Evolutionary conservation across 2,888 invertebrate species (phyloP), one percentile per base, ranked within the genome.

Genomic region (Tetragnatha montana): DNA sequence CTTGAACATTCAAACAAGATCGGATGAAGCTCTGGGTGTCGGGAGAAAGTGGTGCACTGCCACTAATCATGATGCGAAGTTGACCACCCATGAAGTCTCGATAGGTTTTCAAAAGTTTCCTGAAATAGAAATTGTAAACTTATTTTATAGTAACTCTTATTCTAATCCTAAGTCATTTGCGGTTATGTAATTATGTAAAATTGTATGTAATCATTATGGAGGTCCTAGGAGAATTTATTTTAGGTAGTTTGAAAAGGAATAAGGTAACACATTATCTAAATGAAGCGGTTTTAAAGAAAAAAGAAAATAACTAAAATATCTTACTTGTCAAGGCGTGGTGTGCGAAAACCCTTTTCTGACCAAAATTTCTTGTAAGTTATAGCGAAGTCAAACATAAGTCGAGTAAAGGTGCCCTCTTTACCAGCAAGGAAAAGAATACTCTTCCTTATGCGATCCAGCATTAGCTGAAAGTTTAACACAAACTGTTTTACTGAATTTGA

Each of bases 11-110:
- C 91, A 99, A 95, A 93, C 98, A 98, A 91, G 97, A 95, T 94
- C 97, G 96, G 92, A 98, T 96, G 94, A 98, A 98, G 93, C 96
- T 95, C 94, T 99, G 99, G 14, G 99, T 99, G 93, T 99, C 98
- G 0, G 97, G 96, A 8, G 98, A 97, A 35, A 99, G 95, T 0
- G 99, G 99, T 35, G 99, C 99, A 91, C 99, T 99, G 89, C 99
- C 99, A 10, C 96, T 95, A 93, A 99, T 95, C 94, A 99, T 96
- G 92, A 98, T 94, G 86, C 98, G 95, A 91, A 99, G 95, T 76
- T 95, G 95, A 47, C 99, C 99, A 90, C 99, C 99, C 93, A 99
- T 95, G 92, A 99, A 92, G 95, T 95, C 75, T 14, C 60, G 50
- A 71, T 89, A 89, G 3, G 89, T 89, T 51, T 86, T 75, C n/a